Base-by-base conservation (phyloP, 2,113 vertebrate species). In the Clinocottus analis region DNA sequence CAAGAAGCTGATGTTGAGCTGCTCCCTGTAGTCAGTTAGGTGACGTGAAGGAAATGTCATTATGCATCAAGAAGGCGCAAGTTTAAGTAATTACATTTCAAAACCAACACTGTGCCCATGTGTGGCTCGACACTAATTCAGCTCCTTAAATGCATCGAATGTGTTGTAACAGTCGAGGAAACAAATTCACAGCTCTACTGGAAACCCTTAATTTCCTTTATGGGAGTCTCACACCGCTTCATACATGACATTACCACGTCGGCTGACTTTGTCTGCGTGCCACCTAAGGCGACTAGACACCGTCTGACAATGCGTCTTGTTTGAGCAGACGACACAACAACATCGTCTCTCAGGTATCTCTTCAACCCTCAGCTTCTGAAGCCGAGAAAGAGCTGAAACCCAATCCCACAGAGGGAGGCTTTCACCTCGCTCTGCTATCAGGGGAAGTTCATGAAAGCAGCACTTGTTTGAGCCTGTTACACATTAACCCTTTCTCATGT, bases 391-490 rank as follows among this genome's bases (percentile, higher is more conserved):
- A 64, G 29, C 83, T 85, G 87, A 86, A 92, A 93, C 80, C 75
- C 76, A 85, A 89, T 64, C 77, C 58, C 68, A 72, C 67, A 67
- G 47, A 72, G 79, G 55, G 70, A 64, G 64, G 66, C 74, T 85
- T 90, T 85, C 80, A 82, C 74, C 95, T 93, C 21, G 25, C 29
- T 71, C 77, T 45, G 64, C 61, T 87, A 86, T 89, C 78, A 72
- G 80, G 21, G 21, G 33, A 60, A 29, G 49, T 76, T 75, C 43
- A 86, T 92, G 87, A 93, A 91, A 87, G 88, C 85, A 55, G 41
- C 66, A 10, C 87, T 90, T 93, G 94, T 94, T 88, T 49, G 23
- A 84, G 62, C 92, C 82, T 90, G 92, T 91, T 93, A 92, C 75
- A 85, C 79, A 93, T 94, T 92, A 93, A 93, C 89, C 45, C 64